A percentile compares a stretch with the other conserved stretches of the same genome.
Evolutionary conservation across 2,113 vertebrate species (phyloP).

Genomic region (Sorex fumeus): DNA sequence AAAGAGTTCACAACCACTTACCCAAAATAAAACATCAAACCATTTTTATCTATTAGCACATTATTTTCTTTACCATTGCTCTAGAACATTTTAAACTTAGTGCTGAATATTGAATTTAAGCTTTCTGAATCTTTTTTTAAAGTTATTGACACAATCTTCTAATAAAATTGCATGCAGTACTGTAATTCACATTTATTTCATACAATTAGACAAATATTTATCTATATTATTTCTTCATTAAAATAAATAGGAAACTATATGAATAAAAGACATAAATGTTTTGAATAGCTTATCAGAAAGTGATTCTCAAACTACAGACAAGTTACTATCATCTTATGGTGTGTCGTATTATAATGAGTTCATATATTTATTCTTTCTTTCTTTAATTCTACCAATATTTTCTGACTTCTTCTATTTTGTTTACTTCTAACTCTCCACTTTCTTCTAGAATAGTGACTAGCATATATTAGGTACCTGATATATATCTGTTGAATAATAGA

Average conservation of each 20-base stretch:
- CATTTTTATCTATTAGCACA: background rate
- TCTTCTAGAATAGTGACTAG: background rate
- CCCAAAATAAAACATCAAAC: slow-evolving; percentile 35
- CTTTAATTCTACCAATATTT: background rate
- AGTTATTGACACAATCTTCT: background rate
- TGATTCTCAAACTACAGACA: background rate
- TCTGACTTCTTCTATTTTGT: background rate
- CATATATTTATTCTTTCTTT: background rate
- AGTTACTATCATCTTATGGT: background rate
- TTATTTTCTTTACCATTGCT: slow-evolving; percentile 19
- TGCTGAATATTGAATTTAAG: slow-evolving; percentile 38
- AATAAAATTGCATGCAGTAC: background rate
- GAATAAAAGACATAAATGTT: background rate
- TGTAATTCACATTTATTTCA: background rate
- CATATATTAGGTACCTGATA: background rate
- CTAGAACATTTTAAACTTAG: slow-evolving; percentile 38
- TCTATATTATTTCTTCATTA: background rate
- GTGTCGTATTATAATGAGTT: background rate
- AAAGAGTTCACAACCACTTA: background rate
- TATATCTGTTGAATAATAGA: slow-evolving; percentile 9
- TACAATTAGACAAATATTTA: background rate
- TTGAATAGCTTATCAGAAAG: background rate
- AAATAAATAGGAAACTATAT: background rate
- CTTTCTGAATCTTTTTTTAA: background rate
- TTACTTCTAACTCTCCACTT: background rate